Percentiles rank a stretch among this genome's conserved stretches.
Evolutionary conservation across 2,113 vertebrate genomes (phyloP).

Genomic region (Rhinolophus sinicus): DNA sequence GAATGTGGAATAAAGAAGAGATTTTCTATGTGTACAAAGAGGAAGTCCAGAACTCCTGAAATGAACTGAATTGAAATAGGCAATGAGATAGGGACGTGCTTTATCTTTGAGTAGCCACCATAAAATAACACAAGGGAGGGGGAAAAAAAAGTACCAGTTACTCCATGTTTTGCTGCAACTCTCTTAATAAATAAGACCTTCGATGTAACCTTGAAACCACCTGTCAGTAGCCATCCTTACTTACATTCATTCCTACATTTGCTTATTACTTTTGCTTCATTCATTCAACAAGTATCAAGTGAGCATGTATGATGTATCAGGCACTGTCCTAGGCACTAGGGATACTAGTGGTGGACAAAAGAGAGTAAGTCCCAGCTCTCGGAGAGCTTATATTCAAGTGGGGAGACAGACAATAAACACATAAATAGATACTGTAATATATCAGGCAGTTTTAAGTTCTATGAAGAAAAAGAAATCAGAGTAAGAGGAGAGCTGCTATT

Average conservation of each 20-base stretch:
- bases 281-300: background rate
- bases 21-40: conserved; percentile 32
- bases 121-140: background rate
- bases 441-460: background rate
- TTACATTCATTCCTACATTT: background rate
- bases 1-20: conserved; percentile 1
- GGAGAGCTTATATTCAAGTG: background rate
- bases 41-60: conserved; percentile 1
- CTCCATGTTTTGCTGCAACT: background rate
- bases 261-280: background rate
- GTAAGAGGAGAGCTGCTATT: background rate
- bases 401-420: background rate
- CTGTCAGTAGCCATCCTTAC: background rate
- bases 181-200: background rate
- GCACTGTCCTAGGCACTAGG: background rate
- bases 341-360: background rate
- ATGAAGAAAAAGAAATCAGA: background rate
- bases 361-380: background rate
- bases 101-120: background rate
- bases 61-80: background rate
- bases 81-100: background rate
- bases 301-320: background rate
- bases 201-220: background rate
- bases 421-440: background rate
- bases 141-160: background rate